Percentiles rank a stretch among this genome's conserved stretches.
phyloP scores from a whole-genome alignment of 23 tunicate genomes.

The Ascidia mentula region DNA sequence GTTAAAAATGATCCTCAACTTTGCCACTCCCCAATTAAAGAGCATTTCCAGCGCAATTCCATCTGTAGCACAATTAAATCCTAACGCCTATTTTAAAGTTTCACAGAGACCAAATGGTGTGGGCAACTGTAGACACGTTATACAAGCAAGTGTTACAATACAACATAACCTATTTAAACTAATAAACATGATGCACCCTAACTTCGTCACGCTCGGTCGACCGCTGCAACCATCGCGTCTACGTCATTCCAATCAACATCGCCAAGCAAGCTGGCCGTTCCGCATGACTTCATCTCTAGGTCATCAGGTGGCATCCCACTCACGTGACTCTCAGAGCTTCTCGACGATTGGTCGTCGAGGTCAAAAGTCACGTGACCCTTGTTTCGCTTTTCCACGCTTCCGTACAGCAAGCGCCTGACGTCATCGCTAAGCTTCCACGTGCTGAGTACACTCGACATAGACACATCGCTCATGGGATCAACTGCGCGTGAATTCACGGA shows the following conservation, averaged over 20 bases:
- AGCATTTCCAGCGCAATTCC: too few relatives aligned
- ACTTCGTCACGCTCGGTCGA: background rate
- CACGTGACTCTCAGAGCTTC: background rate
- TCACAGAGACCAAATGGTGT: too few relatives aligned
- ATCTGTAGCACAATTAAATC: too few relatives aligned
- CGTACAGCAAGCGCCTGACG: conserved; percentile 36
- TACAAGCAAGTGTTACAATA: background rate
- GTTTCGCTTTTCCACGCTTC: background rate
- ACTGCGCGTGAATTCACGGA: background rate
- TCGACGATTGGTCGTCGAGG: background rate
- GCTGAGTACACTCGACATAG: conserved; percentile 29
- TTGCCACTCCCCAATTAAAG: too few relatives aligned
- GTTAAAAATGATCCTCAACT: too few relatives aligned
- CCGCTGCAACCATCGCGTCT: conserved; percentile 27
- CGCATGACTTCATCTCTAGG: background rate
- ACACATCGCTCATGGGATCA: background rate
- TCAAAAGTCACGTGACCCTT: conserved; percentile 35
- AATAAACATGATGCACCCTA: background rate
- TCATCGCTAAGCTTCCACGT: conserved; percentile 38
- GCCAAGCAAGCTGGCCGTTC: conserved; percentile 23
- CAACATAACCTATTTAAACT: background rate
- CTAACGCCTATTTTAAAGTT: too few relatives aligned
- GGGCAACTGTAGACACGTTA: background rate
- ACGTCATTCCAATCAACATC: conserved; percentile 39
- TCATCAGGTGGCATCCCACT: background rate